Base-by-base conservation (phyloP, 2,888 invertebrate species). In the Spodoptera exigua region DNA sequence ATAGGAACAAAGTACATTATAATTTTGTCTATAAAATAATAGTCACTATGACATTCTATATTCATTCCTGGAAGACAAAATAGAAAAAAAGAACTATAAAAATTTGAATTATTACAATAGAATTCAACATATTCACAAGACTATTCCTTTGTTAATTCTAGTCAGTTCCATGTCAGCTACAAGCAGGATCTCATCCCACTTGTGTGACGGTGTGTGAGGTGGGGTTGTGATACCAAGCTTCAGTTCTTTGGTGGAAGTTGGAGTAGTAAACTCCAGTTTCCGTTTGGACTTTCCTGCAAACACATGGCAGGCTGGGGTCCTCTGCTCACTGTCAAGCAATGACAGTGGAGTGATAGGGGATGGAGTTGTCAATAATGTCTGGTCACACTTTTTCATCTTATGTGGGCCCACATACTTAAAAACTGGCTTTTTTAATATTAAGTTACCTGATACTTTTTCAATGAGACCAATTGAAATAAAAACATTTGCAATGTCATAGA, bases 401-500 rank as follows among this genome's bases (percentile, higher is more conserved):
- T 87, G 85, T 35, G 95, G 95, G 43, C 96, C 96, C 64, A 95
- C 95, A 89, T 96, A 96, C 78, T 94, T 94, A 86, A 96, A 96
- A 61, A 96, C 96, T 66, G 96, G 96, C 82, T 96, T 96, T 77
- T 95, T 95, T 78, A 95, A 92, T 85, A 89, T 95, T 88, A 89
- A 95, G 74, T 94, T 94, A 75, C 95, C 95, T 60, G 95, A 95
- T 61, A 96, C 95, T 87, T 96, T 97, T 82, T 95, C 95, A 81
- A 97, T 96, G 72, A 97, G 95, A 76, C 96, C 95, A 84, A 97
- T 95, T 63, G 96, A 96, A 71, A 96, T 96, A 77, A 97, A 94
- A 71, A 97, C 96, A 89, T 97, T 97, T 61, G 97, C 97, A 78
- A 97, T 97, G 86, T 97, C 97, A 88, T 97, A 97, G 32, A 97